Conservation (phyloP, 2,888 invertebrate genomes). For the Lymantria monacha region DNA sequence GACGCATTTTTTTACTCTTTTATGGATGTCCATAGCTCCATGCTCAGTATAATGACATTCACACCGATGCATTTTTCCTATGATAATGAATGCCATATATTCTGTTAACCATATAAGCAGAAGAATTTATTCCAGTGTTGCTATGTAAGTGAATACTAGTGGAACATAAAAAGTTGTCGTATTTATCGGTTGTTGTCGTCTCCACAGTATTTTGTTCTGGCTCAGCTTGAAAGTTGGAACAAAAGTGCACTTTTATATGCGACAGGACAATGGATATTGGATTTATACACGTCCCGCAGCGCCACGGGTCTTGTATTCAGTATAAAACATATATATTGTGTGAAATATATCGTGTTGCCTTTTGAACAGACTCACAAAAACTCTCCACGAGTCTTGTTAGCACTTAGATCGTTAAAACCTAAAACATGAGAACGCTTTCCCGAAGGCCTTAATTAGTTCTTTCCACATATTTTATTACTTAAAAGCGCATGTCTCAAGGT, state of each 20-base stretch:
- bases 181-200: constrained; percentile 28
- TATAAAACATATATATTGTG: constrained; percentile 23
- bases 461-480: background rate
- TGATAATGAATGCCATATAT: constrained; percentile 12
- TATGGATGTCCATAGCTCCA: too few species aligned
- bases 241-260: constrained; percentile 55
- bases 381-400: constrained; percentile 24
- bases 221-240: constrained; percentile 37
- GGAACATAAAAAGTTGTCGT: constrained; percentile 23
- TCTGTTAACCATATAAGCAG: constrained; percentile 20
- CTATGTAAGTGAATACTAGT: constrained; percentile 18
- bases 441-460: background rate
- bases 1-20: too few species aligned
- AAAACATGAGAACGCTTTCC: background rate
- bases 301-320: constrained; percentile 44
- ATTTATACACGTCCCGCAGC: constrained; percentile 66
- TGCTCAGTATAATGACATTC: too few species aligned
- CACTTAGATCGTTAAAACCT: constrained; percentile 22
- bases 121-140: constrained; percentile 17
- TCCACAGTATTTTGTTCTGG: constrained; percentile 43
- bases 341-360: constrained; percentile 12
- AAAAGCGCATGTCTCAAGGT: background rate
- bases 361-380: constrained; percentile 22
- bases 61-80: constrained; percentile 10
- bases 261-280: constrained; percentile 68